Conservation (phyloP, 2,113 vertebrate genomes). For the Accipiter virgatus region DNA sequence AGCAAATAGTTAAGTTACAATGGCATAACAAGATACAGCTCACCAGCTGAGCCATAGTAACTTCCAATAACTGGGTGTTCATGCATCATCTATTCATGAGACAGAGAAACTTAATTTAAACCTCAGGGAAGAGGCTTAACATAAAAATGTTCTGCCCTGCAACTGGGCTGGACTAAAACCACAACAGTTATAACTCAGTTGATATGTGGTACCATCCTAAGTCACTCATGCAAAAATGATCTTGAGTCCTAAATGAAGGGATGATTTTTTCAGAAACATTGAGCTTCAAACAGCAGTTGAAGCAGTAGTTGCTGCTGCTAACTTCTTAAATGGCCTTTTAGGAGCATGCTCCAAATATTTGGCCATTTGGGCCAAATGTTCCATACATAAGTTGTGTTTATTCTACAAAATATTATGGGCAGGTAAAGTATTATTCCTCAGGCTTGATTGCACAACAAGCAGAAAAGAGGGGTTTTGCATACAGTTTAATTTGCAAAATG, state of each 20-base stretch:
- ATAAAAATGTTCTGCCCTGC: neutral
- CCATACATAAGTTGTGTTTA: neutral
- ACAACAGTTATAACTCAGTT: neutral
- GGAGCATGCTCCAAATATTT: neutral
- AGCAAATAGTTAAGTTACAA: neutral
- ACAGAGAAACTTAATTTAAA: neutral
- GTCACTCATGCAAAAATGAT: neutral
- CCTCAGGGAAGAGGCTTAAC: neutral
- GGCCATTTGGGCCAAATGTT: neutral
- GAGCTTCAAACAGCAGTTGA: neutral
- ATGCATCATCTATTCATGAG: neutral
- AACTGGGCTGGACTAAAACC: neutral
- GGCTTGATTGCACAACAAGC: neutral
- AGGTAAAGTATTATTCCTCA: neutral
- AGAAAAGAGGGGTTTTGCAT: neutral
- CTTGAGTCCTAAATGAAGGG: neutral
- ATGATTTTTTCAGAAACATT: neutral
- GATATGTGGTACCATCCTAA: neutral
- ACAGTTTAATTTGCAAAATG: neutral
- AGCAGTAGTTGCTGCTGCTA: neutral
- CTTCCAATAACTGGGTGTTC: neutral
- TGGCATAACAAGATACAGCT: neutral
- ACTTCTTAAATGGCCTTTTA: neutral
- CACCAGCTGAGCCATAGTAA: neutral
- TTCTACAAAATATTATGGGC: neutral